Conservation (phyloP, 2,113 vertebrate genomes). For the Chelonoidis abingdonii region DNA sequence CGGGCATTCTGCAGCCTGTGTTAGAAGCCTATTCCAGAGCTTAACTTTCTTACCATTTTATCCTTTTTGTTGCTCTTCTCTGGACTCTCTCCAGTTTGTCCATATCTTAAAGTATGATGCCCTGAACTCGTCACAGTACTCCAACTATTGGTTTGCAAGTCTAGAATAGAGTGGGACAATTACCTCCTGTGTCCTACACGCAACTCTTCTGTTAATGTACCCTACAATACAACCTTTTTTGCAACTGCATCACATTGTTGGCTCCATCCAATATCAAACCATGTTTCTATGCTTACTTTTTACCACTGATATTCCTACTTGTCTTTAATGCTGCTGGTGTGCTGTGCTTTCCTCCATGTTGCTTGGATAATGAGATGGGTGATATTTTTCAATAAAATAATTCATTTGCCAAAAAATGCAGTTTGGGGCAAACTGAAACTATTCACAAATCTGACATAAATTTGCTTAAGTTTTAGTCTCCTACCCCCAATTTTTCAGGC, state of each 20-base stretch:
- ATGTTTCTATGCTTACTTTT: background rate
- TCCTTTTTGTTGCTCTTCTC: background rate
- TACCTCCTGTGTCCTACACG: background rate
- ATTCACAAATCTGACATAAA: background rate
- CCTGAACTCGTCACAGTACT: too few relatives aligned
- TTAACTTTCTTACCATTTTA: background rate
- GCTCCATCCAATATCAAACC: background rate
- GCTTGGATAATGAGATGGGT: background rate
- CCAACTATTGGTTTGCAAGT: too few relatives aligned
- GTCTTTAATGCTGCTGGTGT: background rate
- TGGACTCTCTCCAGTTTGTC: background rate
- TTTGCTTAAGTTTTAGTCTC: background rate
- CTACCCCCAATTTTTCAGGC: background rate
- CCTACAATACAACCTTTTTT: background rate
- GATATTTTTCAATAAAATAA: background rate
- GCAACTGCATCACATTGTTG: background rate
- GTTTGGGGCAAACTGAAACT: background rate
- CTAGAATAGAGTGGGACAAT: background rate
- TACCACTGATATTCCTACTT: accelerated
- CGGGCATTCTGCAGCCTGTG: background rate
- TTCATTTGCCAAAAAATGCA: background rate
- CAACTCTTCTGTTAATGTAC: background rate
- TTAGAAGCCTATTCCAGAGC: background rate
- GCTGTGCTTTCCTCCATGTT: accelerated
- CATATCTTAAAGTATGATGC: background rate